phyloP scores from a whole-genome alignment of 2,113 vertebrate species.

The Thalassoma bifasciatum region DNA sequence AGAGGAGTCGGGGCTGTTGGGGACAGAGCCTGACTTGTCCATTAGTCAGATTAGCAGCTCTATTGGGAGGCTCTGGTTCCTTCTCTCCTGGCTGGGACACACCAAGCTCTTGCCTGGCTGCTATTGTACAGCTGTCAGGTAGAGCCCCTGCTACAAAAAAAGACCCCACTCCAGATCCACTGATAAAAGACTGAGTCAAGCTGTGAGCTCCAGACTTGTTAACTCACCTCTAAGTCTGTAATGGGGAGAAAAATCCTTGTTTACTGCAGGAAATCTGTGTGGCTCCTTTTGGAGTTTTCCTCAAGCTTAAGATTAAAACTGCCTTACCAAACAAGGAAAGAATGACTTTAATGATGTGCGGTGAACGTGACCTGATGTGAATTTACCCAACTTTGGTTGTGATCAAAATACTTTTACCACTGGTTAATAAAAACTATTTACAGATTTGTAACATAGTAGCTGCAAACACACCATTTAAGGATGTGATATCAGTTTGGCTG shows the following conservation, averaged over 20 bases:
- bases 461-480: slow-evolving; percentile 22
- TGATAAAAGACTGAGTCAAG: slow-evolving; percentile 50
- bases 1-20: slow-evolving; percentile 49
- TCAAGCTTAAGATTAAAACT: background rate
- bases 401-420: background rate
- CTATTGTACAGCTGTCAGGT: slow-evolving; percentile 70
- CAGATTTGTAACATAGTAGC: background rate
- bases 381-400: slow-evolving; percentile 9
- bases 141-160: slow-evolving; percentile 26
- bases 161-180: slow-evolving; percentile 44
- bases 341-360: background rate
- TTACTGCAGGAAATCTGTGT: background rate
- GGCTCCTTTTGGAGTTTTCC: too few species aligned
- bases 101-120: slow-evolving; percentile 61
- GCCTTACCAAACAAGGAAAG: background rate
- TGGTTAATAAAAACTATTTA: slow-evolving; percentile 21
- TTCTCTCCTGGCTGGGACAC: slow-evolving; percentile 33
- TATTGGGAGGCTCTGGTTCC: slow-evolving; percentile 69
- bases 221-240: slow-evolving; percentile 8
- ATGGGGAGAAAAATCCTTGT: slow-evolving; percentile 1
- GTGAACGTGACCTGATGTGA: slow-evolving; percentile 1
- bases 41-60: slow-evolving; percentile 77
- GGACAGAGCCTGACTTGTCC: slow-evolving; percentile 63
- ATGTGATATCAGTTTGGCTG: background rate
- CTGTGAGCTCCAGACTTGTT: slow-evolving; percentile 46